Percentiles rank a stretch among this genome's conserved stretches.
phyloP scores from a whole-genome alignment of 2,888 invertebrate genomes.

The Caenorhabditis macrosperma region DNA sequence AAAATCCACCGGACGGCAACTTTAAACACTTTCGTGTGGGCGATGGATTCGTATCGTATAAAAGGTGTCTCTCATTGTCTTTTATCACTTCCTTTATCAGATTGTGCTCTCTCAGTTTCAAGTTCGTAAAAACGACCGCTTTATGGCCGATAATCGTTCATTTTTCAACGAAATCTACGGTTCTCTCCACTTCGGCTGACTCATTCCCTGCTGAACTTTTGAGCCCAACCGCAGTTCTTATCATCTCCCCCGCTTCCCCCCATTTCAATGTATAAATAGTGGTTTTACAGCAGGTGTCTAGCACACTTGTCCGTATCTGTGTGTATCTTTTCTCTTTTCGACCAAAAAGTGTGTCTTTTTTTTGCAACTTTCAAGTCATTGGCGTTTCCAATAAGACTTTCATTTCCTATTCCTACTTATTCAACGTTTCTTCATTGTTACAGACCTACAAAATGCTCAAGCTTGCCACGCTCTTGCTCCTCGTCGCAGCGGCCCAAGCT shows the following conservation, averaged over 20 bases:
- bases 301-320: not conserved
- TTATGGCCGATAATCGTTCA: not conserved
- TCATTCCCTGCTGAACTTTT: not conserved
- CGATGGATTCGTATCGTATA: not conserved
- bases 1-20: not conserved
- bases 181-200: not conserved
- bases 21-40: not conserved
- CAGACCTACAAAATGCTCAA: slow-evolving; percentile 1
- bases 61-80: not conserved
- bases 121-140: not conserved
- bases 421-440: not conserved
- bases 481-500: not conserved
- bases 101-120: not conserved
- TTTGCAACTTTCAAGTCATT: too few relatives aligned
- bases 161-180: not conserved
- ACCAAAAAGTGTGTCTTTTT: not conserved
- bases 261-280: not conserved
- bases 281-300: not conserved
- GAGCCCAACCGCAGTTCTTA: not conserved
- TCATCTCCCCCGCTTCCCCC: not conserved
- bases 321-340: not conserved
- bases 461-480: not conserved
- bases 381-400: too few relatives aligned
- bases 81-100: not conserved
- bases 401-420: not conserved